Percentiles rank a stretch among this genome's conserved stretches.
Evolutionary conservation across 2,113 vertebrate species (phyloP).

Genomic region (Odontesthes bonariensis): DNA sequence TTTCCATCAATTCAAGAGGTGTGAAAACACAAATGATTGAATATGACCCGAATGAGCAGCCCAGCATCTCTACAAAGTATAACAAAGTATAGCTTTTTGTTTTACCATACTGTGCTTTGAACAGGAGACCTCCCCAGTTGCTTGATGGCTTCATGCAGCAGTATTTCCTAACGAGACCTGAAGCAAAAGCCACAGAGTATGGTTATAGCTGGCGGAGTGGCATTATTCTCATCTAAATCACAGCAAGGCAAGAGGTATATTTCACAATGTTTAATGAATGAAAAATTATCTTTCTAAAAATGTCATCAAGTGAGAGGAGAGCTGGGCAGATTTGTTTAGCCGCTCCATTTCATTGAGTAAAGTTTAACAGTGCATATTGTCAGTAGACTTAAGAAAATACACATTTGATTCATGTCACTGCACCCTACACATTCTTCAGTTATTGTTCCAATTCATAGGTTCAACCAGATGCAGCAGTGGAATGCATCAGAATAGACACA

Average conservation of each 20-base stretch:
- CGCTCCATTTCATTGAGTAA: conserved; percentile 18
- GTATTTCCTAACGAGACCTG: conserved; percentile 13
- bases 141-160: conserved; percentile 1
- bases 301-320: not conserved
- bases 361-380: conserved; percentile 25
- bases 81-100: not conserved
- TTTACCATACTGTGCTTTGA: conserved; percentile 7
- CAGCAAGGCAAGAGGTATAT: not conserved
- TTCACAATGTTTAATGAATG: not conserved
- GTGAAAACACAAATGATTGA: not conserved
- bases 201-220: not conserved
- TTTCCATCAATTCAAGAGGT: not conserved
- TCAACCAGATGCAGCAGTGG: conserved; percentile 7
- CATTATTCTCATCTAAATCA: not conserved
- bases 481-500: conserved; percentile 7
- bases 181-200: not conserved
- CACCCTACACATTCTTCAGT: conserved; percentile 12
- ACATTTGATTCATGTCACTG: conserved; percentile 26
- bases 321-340: conserved; percentile 22
- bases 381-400: conserved; percentile 14
- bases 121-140: not conserved
- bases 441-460: not conserved
- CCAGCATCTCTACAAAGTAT: not conserved
- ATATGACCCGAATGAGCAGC: not conserved
- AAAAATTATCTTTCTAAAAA: not conserved